Evolutionary conservation across 2,113 vertebrate species (phyloP), one percentile per base, ranked within the genome.

Genomic region (western clawed frog (Xenopus tropicalis)): DNA sequence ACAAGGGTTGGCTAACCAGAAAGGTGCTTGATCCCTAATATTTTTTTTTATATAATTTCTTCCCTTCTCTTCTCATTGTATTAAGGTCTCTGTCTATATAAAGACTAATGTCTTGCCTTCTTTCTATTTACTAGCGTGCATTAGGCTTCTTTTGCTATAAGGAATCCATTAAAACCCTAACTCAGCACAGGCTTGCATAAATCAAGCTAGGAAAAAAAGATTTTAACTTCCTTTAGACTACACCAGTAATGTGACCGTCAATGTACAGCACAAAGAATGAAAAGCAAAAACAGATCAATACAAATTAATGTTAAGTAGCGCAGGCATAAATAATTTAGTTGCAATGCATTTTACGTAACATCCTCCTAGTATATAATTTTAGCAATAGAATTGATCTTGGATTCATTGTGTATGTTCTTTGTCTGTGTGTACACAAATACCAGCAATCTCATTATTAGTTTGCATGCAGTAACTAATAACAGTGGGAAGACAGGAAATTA

Each of bases 251-350:
- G 73, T 68, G 58, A 25, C 44, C 21, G 54, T 54, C 58, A 76
- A 61, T 63, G 58, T 62, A 69, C 25, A 62, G 46, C 66, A 56
- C n/a, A 56, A 76, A 46, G 64, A 46, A 66, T 20, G 20, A 44
- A 65, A 69, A 62, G 65, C 37, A 68, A 66, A n/a, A 74, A 69
- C 66, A 54, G 72, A 76, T 76, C 73, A 76, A 76, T 76, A 76
- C 59, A 69, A 58, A 69, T 57, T 76, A 76, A 76, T 76, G 73
- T 69, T 63, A 76, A 76, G 73, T 52, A 61, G 66, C 52, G 54
- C 22, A 20, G 25, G 23, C 66, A 69, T 76, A 76, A 76, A 76
- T 76, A 63, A 69, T 76, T 76, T 43, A 76, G 58, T 25, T 23
- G 44, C 57, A 62, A 43, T 52, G 48, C 65, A 61, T 64, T 76